Base-by-base conservation (phyloP, 2,797 vertebrate genomes). In the Amazona ochrocephala region DNA sequence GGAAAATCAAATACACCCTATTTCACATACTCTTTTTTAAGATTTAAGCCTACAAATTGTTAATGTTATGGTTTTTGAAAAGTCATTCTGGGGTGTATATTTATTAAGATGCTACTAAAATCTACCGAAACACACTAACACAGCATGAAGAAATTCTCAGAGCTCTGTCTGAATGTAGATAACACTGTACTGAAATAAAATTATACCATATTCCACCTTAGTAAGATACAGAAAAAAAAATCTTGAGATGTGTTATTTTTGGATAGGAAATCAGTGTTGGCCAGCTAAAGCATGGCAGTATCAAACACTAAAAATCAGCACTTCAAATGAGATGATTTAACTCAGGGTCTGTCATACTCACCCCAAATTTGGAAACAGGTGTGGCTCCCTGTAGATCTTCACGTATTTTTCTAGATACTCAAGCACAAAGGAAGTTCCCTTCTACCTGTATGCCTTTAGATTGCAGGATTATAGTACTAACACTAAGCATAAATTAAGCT, bases 171-270 rank as follows among this genome's bases (percentile, higher is more conserved):
- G 83, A 90, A 94, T 90, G 91, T 53, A 95, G 95, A 90, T 96
- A 96, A 96, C 91, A 61, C 82, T 30, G n/a, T n/a, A 64, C 50
- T 18, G 79, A 93, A 96, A 92, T 88, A 87, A 93, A 96, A 94
- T 94, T 91, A 89, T 86, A 94, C 77, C 77, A 82, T 88, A 66
- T 79, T 48, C 67, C 83, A 90, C 62, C 91, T 85, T 24, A 73
- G 42, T 32, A 61, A 86, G 73, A 92, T 12, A 30, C 80, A 86
- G 80, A 72, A 75, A 61, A 34, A 56, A 58, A 56, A 53, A 30
- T 50, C 87, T 76, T 91, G 42, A 94, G 62, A 60, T 66, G 7
- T 30, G 41, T 76, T 93, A 82, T 91, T 71, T 91, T 78, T 79
- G 71, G 51, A 47, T 7, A 66, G 47, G 64, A 84, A 84, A 50